These are phyloP conservation scores for Lytechinus variegatus DNA, from an alignment of 35 echinoderm and acorn worm genomes.

Conservation along the genomic window DNA sequence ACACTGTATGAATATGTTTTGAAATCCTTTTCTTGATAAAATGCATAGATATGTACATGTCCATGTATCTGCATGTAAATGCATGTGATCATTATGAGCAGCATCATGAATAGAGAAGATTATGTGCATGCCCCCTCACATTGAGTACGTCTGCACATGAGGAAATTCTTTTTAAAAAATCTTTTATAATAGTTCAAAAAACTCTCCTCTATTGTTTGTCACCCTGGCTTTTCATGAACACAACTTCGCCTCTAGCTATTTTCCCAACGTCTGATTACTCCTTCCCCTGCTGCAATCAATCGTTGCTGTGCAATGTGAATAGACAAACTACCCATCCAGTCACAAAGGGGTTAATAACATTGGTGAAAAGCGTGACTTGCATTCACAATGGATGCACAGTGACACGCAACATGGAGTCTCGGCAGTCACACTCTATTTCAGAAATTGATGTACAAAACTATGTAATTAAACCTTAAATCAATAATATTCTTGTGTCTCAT, in stretches of 20 bases:
- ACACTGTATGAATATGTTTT: not conserved
- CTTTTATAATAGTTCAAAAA: not conserved
- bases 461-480: not conserved
- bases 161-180: not conserved
- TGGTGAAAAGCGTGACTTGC: not conserved
- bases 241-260: not conserved
- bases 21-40: not conserved
- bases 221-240: not conserved
- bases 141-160: not conserved
- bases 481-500: not conserved
- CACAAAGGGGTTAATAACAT: not conserved
- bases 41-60: not conserved
- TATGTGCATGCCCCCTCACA: not conserved
- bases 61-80: not conserved
- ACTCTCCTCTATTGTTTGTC: not conserved
- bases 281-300: not conserved
- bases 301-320: not conserved
- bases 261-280: not conserved
- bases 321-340: not conserved
- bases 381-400: not conserved
- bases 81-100: not conserved
- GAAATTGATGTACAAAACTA: slow-evolving; percentile 6
- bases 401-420: not conserved
- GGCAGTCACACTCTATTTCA: not conserved
- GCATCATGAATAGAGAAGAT: not conserved